Evolutionary conservation across 2,888 invertebrate species (phyloP), one percentile per base, ranked within the genome.

Genomic region (Epinotia ramella): DNA sequence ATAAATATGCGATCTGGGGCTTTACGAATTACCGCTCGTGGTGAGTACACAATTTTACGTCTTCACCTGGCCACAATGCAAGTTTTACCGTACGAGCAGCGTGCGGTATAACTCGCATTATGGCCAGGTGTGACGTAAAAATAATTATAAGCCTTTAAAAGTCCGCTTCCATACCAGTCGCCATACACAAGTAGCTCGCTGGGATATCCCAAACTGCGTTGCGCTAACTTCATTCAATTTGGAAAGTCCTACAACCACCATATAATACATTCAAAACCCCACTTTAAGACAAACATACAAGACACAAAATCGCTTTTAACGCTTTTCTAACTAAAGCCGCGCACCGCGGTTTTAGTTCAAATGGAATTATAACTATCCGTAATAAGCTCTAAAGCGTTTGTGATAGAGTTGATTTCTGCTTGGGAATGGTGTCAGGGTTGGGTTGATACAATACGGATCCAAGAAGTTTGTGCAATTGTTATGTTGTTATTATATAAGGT

Each of bases 401-500:
- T 0, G 2, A 56, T 56, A 71, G 66, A 69, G 76, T 73, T 57
- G 18, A 44, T 18, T 73, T 78, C 80, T 7, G 13, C 78, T 71
- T 65, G 24, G 12, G 18, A 65, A 49, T 63, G 66, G 40, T 28
- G 24, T 72, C 64, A 78, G 67, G 81, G 82, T 84, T 80, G 74
- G 78, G 79, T 84, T 83, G 78, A 84, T 86, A 83, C 87, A 87
- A 87, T 81, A 84, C 88, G 87, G 88, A 88, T 89, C 81, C 83
- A 81, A 81, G 83, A 82, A 83, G 94, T 94, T 94, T 92, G 91
- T 94, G 94, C 94, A 94, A 94, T 91, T 93, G 89, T 92, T 92
- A 91, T 90, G 87, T 93, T 91, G 88, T 88, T 93, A 94, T 94
- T 94, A 94, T 94, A 94, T 94, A 94, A 94, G 92, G 83, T 91